A percentile compares a stretch with the other conserved stretches of the same genome.
Conservation (phyloP, 2,888 invertebrate species). For the Mactromeris polynyma region DNA sequence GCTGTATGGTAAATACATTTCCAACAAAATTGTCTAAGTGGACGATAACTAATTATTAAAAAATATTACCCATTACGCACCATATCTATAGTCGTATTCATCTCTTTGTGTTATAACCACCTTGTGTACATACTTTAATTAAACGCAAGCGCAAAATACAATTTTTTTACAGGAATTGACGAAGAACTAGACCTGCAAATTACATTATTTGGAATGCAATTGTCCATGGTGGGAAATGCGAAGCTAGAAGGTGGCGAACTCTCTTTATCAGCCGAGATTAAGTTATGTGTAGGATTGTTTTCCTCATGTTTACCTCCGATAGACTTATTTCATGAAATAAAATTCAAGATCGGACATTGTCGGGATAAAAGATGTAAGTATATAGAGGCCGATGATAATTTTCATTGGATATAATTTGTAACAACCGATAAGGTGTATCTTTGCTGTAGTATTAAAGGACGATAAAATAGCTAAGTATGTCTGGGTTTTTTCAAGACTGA, state of each 20-base stretch:
- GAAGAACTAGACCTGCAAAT: slow-evolving; percentile 31
- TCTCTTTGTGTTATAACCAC: too few species aligned
- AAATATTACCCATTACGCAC: too few species aligned
- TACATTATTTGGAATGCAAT: slow-evolving; percentile 37
- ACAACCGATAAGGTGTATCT: neutral
- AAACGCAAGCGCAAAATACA: too few species aligned
- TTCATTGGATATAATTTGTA: too few species aligned
- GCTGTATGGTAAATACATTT: too few species aligned
- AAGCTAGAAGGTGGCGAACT: slow-evolving; percentile 35
- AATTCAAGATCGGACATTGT: slow-evolving; percentile 36
- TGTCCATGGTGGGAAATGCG: slow-evolving; percentile 44
- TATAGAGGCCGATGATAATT: neutral
- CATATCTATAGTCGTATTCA: too few species aligned
- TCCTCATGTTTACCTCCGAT: slow-evolving; percentile 52
- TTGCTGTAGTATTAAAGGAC: neutral
- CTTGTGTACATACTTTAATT: too few species aligned
- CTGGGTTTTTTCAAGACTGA: neutral
- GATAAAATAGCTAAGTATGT: neutral
- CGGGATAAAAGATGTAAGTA: slow-evolving; percentile 46
- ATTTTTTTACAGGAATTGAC: slow-evolving; percentile 44
- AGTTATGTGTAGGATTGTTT: slow-evolving; percentile 49
- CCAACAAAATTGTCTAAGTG: too few species aligned
- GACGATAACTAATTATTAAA: too few species aligned
- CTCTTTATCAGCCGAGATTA: slow-evolving; percentile 48
- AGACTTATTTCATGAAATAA: slow-evolving; percentile 62